phyloP scores from a whole-genome alignment of 2,888 invertebrate species.

The Tetragnatha montana region DNA sequence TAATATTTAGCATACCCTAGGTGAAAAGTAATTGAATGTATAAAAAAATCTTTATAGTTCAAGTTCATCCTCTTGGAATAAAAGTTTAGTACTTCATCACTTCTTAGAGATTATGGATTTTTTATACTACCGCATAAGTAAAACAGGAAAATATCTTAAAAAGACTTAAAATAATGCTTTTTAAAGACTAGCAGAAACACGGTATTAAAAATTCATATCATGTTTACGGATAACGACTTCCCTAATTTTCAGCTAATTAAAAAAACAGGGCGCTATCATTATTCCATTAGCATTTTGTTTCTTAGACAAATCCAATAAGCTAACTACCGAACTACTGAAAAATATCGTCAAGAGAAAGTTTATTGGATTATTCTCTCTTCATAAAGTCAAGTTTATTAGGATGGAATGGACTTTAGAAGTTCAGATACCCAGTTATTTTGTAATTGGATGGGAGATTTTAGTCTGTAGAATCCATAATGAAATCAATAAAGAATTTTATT shows the following conservation, averaged over 20 bases:
- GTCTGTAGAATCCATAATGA: neutral
- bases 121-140: too few species aligned
- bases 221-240: neutral
- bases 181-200: neutral
- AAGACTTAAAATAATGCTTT: too few species aligned
- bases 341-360: neutral
- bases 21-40: too few species aligned
- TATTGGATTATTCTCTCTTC: neutral
- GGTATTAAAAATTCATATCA: neutral
- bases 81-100: too few species aligned
- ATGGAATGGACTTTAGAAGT: neutral
- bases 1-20: too few species aligned
- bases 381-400: too few species aligned
- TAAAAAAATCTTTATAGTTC: too few species aligned
- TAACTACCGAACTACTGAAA: neutral
- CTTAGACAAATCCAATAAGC: neutral
- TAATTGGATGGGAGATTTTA: neutral
- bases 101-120: too few species aligned
- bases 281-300: neutral
- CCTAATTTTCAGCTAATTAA: neutral
- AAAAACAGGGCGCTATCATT: neutral
- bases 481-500: neutral
- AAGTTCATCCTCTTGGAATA: too few species aligned
- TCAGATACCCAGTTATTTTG: neutral
- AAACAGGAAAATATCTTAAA: too few species aligned